Evolutionary conservation across 1,140 invertebrate genomes (phyloP), one percentile per base, ranked within the genome.

Genomic region (Drosophila subobscura): DNA sequence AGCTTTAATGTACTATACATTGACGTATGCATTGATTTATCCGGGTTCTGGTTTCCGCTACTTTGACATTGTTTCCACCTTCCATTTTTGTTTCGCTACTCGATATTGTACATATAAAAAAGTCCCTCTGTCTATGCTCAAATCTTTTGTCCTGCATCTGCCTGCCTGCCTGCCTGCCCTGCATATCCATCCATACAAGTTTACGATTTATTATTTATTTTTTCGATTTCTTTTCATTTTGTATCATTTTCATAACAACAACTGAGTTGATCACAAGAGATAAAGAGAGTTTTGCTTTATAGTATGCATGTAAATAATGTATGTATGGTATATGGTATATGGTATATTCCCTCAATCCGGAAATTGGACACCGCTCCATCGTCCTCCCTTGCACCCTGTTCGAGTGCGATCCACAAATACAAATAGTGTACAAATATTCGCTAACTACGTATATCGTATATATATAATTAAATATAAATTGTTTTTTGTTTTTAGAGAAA

Each of bases 211-310:
- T 46, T 16, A 40, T 47, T 68, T 56, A 46, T 45, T 52, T 44
- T 73, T 40, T 68, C 40, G 44, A 60, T 54, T 57, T 51, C 50
- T 44, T 53, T 55, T 60, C 37, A 20, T 52, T 73, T 77, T 68
- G 55, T 70, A 72, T 20, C 33, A 72, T 72, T 52, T 77, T 78
- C 51, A 81, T 86, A 86, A 86, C 81, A 85, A 85, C 80, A 86
- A 86, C 81, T 81, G 83, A 86, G 81, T 85, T 81, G 81, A 86
- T 86, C 81, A 86, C 81, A 86, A 86, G 83, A 86, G 77, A 86
- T 86, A 86, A 86, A 78, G 66, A 86, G 81, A 85, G 77, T 86
- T 85, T 81, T 70, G 42, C 53, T 51, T 64, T 75, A 57, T 50
- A 56, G 50, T 54, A 25, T 67, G 27, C 8, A 50, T 33, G 7